Percentiles rank a stretch among this genome's conserved stretches.
Conservation (phyloP, 2,113 vertebrate species). For the Ursus arctos region DNA sequence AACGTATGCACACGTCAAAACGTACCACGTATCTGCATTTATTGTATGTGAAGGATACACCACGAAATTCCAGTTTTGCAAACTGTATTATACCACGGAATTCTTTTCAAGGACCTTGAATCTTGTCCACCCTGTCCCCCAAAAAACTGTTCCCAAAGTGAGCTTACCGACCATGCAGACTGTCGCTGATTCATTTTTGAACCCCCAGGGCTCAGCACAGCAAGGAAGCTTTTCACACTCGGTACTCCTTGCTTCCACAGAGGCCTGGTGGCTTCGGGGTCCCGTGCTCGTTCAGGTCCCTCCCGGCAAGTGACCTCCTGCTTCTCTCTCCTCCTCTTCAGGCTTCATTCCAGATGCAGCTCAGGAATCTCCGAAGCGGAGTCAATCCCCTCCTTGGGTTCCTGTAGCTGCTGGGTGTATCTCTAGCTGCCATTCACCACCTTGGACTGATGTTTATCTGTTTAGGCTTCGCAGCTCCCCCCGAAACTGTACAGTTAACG, state of each 20-base stretch:
- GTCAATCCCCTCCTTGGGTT: background rate
- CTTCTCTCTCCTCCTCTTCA: background rate
- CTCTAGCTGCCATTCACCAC: background rate
- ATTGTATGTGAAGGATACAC: background rate
- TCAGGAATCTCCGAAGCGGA: background rate
- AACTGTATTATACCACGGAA: background rate
- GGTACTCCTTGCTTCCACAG: rapidly evolving
- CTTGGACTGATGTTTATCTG: background rate
- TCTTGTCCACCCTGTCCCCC: background rate
- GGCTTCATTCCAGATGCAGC: background rate
- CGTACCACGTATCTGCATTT: rapidly evolving
- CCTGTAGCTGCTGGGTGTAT: background rate
- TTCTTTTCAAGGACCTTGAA: background rate
- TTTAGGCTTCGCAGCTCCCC: background rate
- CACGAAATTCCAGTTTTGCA: background rate
- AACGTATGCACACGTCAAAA: background rate
- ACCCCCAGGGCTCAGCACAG: rapidly evolving
- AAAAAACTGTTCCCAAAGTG: background rate
- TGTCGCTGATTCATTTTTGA: background rate
- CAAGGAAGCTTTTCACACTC: background rate
- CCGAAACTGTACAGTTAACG: background rate
- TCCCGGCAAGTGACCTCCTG: rapidly evolving
- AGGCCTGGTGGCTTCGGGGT: no score
- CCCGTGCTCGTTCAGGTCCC: background rate
- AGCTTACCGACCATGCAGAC: background rate